Conservation (phyloP, 64 coral and sea anemone genomes). For the Montipora sp. region DNA sequence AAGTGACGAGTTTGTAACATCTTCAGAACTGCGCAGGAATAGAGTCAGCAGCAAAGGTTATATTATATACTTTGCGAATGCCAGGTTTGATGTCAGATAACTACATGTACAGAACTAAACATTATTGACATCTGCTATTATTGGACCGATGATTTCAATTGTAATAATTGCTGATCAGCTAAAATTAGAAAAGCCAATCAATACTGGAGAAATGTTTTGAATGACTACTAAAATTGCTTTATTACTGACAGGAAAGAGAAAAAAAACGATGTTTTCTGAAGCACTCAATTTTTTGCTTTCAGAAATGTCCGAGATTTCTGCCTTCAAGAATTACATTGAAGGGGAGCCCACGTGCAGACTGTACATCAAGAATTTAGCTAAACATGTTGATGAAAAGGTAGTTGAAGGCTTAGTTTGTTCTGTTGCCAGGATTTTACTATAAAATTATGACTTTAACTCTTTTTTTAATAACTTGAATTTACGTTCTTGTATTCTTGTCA, state of each 20-base stretch:
- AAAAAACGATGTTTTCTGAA: background rate
- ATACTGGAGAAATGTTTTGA: too few relatives aligned
- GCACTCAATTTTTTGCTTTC: background rate
- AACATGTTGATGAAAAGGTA: constrained; percentile 91
- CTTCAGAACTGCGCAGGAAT: constrained; percentile 74
- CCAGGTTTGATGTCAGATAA: too few relatives aligned
- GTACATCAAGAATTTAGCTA: constrained; percentile 88
- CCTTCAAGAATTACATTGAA: constrained; percentile 82
- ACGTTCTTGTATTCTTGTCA: too few relatives aligned
- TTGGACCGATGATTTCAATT: too few relatives aligned
- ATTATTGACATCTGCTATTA: too few relatives aligned
- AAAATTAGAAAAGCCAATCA: too few relatives aligned
- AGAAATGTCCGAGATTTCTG: constrained; percentile 80
- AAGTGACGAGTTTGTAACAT: constrained; percentile 73
- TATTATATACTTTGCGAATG: too few relatives aligned
- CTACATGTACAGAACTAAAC: too few relatives aligned
- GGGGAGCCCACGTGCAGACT: constrained; percentile 81
- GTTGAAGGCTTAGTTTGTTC: background rate
- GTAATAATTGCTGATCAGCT: too few relatives aligned
- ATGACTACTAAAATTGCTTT: background rate
- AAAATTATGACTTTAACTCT: too few relatives aligned
- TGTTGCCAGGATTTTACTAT: background rate
- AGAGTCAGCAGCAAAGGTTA: constrained; percentile 83
- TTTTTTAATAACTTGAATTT: too few relatives aligned
- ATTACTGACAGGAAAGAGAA: background rate